Evolutionary conservation across 2,888 invertebrate genomes (phyloP).

Genomic region (Crepidodera aurea): DNA sequence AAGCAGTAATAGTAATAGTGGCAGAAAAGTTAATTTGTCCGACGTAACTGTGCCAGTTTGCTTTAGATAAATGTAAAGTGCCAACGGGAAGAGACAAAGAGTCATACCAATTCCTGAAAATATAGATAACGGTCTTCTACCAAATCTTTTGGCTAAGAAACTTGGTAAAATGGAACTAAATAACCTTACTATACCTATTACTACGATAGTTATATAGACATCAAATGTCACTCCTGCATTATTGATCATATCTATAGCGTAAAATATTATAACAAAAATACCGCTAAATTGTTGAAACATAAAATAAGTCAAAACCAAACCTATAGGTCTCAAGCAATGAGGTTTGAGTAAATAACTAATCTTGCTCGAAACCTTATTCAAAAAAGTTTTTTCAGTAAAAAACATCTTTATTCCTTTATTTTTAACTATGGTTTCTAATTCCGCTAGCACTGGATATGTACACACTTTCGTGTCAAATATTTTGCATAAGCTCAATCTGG

Average conservation of each 20-base stretch:
- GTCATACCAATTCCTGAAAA: constrained; percentile 67
- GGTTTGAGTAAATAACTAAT: constrained; percentile 55
- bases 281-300: constrained; percentile 69
- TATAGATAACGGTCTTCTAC: constrained; percentile 67
- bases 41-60: constrained; percentile 48
- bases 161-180: constrained; percentile 61
- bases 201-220: constrained; percentile 63
- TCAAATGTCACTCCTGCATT: constrained; percentile 63
- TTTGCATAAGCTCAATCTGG: constrained; percentile 58
- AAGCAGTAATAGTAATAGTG: constrained; percentile 60
- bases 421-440: constrained; percentile 51
- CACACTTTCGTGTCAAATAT: constrained; percentile 57
- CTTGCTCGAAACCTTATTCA: constrained; percentile 47
- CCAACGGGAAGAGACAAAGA: constrained; percentile 63
- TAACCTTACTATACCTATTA: constrained; percentile 64
- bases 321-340: constrained; percentile 62
- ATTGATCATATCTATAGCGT: constrained; percentile 64
- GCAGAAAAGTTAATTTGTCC: constrained; percentile 55
- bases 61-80: constrained; percentile 59
- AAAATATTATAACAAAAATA: constrained; percentile 66
- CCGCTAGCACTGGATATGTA: constrained; percentile 48
- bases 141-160: constrained; percentile 64
- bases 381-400: constrained; percentile 32
- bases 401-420: constrained; percentile 41
- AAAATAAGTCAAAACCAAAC: constrained; percentile 63